Evolutionary conservation across 2,888 invertebrate species (phyloP), one percentile per base, ranked within the genome.

Genomic region (Fragum fragum): DNA sequence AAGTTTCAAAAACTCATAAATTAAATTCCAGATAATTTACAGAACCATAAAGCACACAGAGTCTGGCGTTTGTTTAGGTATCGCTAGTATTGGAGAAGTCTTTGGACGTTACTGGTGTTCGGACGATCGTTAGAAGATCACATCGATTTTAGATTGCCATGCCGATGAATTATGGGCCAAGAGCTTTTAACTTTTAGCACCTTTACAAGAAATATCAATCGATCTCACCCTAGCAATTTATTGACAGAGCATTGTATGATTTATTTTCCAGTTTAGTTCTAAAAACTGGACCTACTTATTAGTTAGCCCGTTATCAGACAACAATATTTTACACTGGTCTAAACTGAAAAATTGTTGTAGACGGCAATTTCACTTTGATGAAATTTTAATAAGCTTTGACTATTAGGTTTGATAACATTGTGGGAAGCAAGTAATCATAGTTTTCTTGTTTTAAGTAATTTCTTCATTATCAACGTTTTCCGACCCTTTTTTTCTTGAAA

Each of bases 101-200:
- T 14, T 26, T 42, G 66, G 66, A 42, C 21, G 5, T 9, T 36
- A 42, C n/a, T 42, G 23, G 18, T 21, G 36, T n/a, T 42, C 23
- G 66, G 14, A 23, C 66, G 26, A 66, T 66, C 66, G 66, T 66
- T 66, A 66, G 6, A n/a, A n/a, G 42, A 23, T 66, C 23, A 9
- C 9, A 66, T 66, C 66, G 66, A 66, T 66, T 66, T 42, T 66
- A n/a, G 42, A 42, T 66, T 66, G 9, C 57, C 57, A 57, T 57
- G 57, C 57, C 57, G 23, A 57, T 57, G 57, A 26, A 57, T 57
- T 57, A 28, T 57, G 57, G 57, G 57, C 23, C 57, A 57, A 7
- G 57, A 3, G 57, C 28, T 26, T 57, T 57, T 57, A 47, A 47
- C 47, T 47, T 47, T 47, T 47, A 47, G 47, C 47, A 47, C 47